Evolutionary conservation across 2,888 invertebrate genomes (phyloP).

Genomic region (Apotomis capreana): DNA sequence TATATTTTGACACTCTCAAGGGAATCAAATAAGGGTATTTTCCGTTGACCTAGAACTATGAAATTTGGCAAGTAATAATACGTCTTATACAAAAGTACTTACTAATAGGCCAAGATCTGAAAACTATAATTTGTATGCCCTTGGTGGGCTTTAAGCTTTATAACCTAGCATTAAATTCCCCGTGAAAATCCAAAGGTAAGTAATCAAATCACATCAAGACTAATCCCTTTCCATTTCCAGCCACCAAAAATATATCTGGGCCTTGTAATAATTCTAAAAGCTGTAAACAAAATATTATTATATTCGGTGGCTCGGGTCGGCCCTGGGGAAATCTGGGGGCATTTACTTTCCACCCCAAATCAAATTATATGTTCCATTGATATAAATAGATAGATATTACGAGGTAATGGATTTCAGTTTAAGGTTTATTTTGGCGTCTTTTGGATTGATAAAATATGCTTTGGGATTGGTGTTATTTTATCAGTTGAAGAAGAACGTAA

Average conservation of each 20-base stretch:
- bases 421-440: not conserved
- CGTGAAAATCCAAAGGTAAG: not conserved
- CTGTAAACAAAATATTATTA: constrained; percentile 40
- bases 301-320: constrained; percentile 11
- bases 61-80: too few species aligned
- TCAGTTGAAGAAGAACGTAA: too few species aligned
- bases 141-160: too few species aligned
- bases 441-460: not conserved
- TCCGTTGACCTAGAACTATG: too few species aligned
- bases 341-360: constrained; percentile 38
- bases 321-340: constrained; percentile 38
- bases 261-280: constrained; percentile 39
- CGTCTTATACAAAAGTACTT: too few species aligned
- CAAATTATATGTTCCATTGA: constrained; percentile 33
- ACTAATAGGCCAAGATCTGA: too few species aligned
- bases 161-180: too few species aligned
- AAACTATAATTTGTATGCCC: too few species aligned
- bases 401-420: constrained; percentile 25
- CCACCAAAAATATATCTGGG: constrained; percentile 21
- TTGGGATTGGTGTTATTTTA: not conserved
- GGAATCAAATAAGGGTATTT: too few species aligned
- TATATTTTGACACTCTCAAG: too few species aligned
- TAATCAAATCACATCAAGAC: constrained; percentile 18
- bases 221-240: constrained; percentile 1
- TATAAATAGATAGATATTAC: constrained; percentile 31